These are phyloP conservation scores for Eupithecia tripunctaria DNA, from an alignment of 2,888 invertebrate genomes.

Conservation along the genomic window DNA sequence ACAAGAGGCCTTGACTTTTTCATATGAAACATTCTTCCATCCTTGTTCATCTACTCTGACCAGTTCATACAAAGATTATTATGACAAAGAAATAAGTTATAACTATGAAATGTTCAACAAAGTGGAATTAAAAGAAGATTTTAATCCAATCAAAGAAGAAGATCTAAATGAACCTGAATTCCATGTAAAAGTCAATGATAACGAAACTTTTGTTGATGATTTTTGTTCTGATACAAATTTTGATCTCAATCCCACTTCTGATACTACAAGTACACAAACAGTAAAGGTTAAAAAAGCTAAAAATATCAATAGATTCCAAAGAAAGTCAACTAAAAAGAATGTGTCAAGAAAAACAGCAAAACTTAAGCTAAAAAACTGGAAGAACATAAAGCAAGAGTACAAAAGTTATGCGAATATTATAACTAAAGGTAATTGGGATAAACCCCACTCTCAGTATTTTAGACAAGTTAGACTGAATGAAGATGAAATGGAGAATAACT, in stretches of 20 bases:
- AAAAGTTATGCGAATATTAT: constrained; percentile 28
- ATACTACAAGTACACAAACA: background rate
- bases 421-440: constrained; percentile 15
- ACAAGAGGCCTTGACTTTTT: constrained; percentile 10
- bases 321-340: background rate
- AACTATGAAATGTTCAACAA: background rate
- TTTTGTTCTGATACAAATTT: background rate
- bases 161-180: background rate
- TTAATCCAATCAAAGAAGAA: constrained; percentile 10
- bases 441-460: constrained; percentile 29
- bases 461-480: constrained; percentile 33
- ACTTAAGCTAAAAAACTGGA: constrained; percentile 14
- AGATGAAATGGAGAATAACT: constrained; percentile 37
- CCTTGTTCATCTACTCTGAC: constrained; percentile 29
- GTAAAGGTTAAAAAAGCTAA: background rate
- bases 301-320: background rate
- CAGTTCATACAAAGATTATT: constrained; percentile 27
- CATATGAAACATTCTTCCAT: constrained; percentile 5
- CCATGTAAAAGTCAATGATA: background rate
- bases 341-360: background rate
- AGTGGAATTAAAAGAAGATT: background rate
- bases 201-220: background rate
- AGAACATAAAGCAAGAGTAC: constrained; percentile 25
- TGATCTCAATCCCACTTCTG: background rate
- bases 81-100: constrained; percentile 25